phyloP scores from a whole-genome alignment of 2,888 invertebrate species.

The Acanthoscelides obtectus region DNA sequence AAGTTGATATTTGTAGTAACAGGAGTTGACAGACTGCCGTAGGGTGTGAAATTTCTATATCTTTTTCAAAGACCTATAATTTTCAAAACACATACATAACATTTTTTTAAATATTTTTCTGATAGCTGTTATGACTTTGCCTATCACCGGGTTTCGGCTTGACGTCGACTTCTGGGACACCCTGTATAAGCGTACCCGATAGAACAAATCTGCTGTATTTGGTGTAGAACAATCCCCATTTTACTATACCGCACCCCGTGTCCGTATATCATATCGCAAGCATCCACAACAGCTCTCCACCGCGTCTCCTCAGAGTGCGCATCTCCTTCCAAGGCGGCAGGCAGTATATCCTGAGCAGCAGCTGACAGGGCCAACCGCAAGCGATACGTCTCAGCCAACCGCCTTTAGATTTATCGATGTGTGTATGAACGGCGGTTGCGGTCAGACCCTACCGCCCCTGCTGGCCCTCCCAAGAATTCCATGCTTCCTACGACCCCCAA shows the following conservation, averaged over 20 bases:
- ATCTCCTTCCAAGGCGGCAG: not conserved
- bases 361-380: slow-evolving; percentile 30
- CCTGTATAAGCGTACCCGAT: too few relatives aligned
- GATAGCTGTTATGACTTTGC: too few relatives aligned
- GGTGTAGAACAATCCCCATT: too few relatives aligned
- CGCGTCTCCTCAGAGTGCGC: not conserved
- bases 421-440: slow-evolving; percentile 25
- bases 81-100: too few relatives aligned
- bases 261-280: not conserved
- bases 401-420: slow-evolving; percentile 42
- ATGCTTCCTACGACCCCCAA: slow-evolving; percentile 14
- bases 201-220: too few relatives aligned
- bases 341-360: slow-evolving; percentile 1
- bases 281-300: not conserved
- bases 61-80: too few relatives aligned
- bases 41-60: too few relatives aligned
- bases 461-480: slow-evolving; percentile 28
- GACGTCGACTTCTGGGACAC: too few relatives aligned
- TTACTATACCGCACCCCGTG: not conserved
- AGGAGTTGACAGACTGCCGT: too few relatives aligned
- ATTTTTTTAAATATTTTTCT: too few relatives aligned
- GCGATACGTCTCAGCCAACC: slow-evolving; percentile 41
- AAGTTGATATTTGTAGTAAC: too few relatives aligned
- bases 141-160: too few relatives aligned
- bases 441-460: slow-evolving; percentile 33